A percentile compares a stretch with the other conserved stretches of the same genome.
Conservation (phyloP, 2,113 vertebrate genomes). For the Motacilla alba region DNA sequence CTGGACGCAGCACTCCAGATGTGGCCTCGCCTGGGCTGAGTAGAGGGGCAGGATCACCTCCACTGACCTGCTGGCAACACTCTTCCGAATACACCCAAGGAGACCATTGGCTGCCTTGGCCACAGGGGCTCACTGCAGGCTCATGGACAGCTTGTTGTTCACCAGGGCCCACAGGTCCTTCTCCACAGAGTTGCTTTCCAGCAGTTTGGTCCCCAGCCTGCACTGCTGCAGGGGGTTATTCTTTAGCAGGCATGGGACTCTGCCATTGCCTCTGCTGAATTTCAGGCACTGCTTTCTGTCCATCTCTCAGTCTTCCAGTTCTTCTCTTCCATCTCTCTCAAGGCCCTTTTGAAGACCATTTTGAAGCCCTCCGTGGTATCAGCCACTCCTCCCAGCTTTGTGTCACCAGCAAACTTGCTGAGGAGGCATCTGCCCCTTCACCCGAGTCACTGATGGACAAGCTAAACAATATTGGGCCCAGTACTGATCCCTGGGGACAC, state of each 20-base stretch:
- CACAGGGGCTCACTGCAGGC: neutral
- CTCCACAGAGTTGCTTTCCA: neutral
- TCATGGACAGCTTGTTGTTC: neutral
- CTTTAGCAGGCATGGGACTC: rapidly evolving
- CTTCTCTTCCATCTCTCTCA: neutral
- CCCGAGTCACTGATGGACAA: neutral
- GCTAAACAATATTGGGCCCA: neutral
- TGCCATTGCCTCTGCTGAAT: neutral
- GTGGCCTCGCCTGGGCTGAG: neutral
- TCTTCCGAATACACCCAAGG: rapidly evolving
- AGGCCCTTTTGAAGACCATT: neutral
- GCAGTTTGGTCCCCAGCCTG: neutral
- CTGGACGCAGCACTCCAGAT: neutral
- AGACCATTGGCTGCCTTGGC: neutral
- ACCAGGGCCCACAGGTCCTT: neutral
- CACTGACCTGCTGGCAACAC: neutral
- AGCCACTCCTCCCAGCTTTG: neutral
- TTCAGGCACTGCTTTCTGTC: neutral
- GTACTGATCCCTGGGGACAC: neutral
- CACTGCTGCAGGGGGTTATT: neutral
- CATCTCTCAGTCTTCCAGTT: neutral
- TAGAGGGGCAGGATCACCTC: neutral
- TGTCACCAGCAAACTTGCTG: neutral
- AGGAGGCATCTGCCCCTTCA: neutral
- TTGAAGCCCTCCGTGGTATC: neutral